Evolutionary conservation across 2,113 vertebrate species (phyloP).

Genomic region (Pedionomus torquatus): DNA sequence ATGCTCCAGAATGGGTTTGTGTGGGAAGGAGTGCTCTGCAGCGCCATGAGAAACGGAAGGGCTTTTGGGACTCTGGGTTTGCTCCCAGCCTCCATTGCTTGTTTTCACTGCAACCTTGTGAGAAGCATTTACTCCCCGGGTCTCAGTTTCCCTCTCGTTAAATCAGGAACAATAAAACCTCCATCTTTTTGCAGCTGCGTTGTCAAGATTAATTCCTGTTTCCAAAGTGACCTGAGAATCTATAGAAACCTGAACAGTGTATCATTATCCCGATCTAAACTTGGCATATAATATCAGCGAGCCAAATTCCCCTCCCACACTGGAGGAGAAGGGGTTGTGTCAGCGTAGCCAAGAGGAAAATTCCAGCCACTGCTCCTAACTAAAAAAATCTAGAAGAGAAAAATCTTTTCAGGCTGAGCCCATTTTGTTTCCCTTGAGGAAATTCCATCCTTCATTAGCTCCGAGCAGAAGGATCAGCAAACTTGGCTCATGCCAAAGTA

Average conservation of each 20-base stretch:
- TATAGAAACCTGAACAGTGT: conserved; percentile 8
- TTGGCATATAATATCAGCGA: neutral
- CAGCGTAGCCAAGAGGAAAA: conserved; percentile 10
- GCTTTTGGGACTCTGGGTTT: neutral
- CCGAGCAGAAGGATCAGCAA: neutral
- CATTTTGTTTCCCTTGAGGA: neutral
- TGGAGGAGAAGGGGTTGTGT: conserved; percentile 21
- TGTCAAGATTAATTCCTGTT: conserved; percentile 23
- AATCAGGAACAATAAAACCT: neutral
- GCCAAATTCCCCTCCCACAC: conserved; percentile 38
- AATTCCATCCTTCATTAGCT: neutral
- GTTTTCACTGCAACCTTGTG: neutral
- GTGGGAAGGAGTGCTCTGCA: conserved; percentile 42
- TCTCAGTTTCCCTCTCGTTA: neutral
- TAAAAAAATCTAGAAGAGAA: neutral
- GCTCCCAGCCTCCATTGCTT: neutral
- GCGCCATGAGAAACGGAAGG: neutral
- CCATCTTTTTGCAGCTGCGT: conserved; percentile 22
- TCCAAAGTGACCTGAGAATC: conserved; percentile 50
- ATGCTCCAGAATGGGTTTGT: conserved; percentile 34
- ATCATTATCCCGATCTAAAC: conserved; percentile 27
- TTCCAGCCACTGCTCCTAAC: neutral
- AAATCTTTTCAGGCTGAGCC: neutral
- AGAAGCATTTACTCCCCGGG: neutral
- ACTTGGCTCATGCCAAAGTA: neutral